Evolutionary conservation across 1,140 invertebrate species (phyloP), one percentile per base, ranked within the genome.

Genomic region (Drosophila miranda): DNA sequence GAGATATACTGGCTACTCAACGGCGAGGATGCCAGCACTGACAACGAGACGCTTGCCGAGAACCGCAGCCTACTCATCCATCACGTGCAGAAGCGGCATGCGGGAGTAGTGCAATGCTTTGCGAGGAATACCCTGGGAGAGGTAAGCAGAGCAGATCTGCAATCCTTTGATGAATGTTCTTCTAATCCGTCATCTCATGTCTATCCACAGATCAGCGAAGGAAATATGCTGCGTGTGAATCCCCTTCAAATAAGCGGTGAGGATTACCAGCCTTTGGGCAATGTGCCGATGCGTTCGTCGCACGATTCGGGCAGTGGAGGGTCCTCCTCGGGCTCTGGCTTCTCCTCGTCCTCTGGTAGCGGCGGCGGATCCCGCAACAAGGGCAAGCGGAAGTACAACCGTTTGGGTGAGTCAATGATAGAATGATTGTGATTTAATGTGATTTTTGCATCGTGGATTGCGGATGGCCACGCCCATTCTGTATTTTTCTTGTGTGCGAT

Each of bases 61-160:
- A 92, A 91, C 58, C 89, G 92, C 4, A 93, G 92, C 16, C 87
- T 96, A 7, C 90, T 92, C 16, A 94, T 98, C 57, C 92, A 93
- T 1, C 93, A 93, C 3, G 82, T 86, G 6, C 82, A 86, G 63
- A 86, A 86, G 52, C 60, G 82, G 3, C 96, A 98, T 82, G 96
- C 96, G 0, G 97, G 97, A 0, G 95, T 97, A 16, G 95, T 97
- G 56, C 97, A 98, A 84, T 97, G 97, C 89, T 96, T 98, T 75
- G 97, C 96, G 0, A 94, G 93, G 61, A 98, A 98, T 91, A 90
- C 93, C n/a, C 92, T 96, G 11, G 96, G 96, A 19, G 95, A 95
- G 57, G 94, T 91, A 26, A 88, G 77, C 60, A 14, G 9, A 21
- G 1, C 5, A 4, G 1, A 42, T 7, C 1, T 4, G 0, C 1